phyloP scores from a whole-genome alignment of 2,113 vertebrate genomes.

The Machaerirhynchus nigripectus region DNA sequence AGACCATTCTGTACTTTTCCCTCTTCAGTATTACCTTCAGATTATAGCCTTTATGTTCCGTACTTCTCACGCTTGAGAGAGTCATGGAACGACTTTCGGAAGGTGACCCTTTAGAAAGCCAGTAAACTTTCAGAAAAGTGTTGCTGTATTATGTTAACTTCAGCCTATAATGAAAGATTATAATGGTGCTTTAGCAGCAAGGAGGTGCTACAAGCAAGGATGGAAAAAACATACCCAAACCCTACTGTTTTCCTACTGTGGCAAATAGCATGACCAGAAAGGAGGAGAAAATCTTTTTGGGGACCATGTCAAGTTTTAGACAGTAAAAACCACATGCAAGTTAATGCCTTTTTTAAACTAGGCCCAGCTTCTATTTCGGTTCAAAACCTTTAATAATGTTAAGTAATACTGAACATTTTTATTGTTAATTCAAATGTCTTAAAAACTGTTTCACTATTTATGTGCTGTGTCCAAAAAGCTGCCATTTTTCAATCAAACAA shows the following conservation, averaged over 20 bases:
- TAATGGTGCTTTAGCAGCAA: background rate
- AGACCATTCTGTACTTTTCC: background rate
- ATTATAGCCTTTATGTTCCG: conserved; percentile 7
- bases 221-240: background rate
- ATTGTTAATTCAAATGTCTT: background rate
- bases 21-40: background rate
- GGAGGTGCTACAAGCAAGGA: background rate
- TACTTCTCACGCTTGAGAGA: background rate
- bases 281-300: background rate
- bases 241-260: background rate
- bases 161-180: background rate
- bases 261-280: background rate
- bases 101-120: conserved; percentile 41
- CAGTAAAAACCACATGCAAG: background rate
- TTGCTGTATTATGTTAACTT: background rate
- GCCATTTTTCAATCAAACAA: background rate
- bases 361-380: background rate
- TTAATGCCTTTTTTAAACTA: background rate
- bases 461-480: background rate
- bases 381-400: background rate
- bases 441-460: background rate
- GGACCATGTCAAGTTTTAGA: background rate
- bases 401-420: background rate
- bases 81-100: conserved; percentile 2
- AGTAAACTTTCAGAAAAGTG: background rate